Conservation (phyloP, 2,888 invertebrate genomes). For the Norana najaformis region DNA sequence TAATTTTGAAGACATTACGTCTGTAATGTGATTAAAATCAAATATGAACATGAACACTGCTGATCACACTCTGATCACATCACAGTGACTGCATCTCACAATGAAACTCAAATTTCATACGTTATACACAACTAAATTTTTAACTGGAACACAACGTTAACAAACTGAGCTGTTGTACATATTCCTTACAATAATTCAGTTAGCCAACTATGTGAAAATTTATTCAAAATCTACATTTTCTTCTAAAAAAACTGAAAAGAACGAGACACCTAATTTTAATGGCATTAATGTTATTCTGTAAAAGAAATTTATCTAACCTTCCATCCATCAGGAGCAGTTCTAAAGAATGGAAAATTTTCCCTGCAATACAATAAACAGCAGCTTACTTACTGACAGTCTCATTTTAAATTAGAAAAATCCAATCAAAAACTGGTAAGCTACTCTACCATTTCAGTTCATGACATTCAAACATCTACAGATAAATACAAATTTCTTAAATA, state of each 20-base stretch:
- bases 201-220: too few relatives aligned
- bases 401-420: not conserved
- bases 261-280: not conserved
- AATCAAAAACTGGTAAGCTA: not conserved
- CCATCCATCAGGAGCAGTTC: slow-evolving; percentile 97
- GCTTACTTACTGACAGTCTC: not conserved
- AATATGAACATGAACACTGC: too few relatives aligned
- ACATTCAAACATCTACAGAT: not conserved
- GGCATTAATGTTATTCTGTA: not conserved
- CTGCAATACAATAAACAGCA: slow-evolving; percentile 64
- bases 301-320: slow-evolving; percentile 66
- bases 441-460: not conserved
- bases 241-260: too few relatives aligned
- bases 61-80: not conserved
- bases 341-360: slow-evolving; percentile 97
- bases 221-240: not conserved
- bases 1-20: too few relatives aligned
- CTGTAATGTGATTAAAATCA: too few relatives aligned
- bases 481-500: too few relatives aligned
- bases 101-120: not conserved
- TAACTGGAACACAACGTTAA: not conserved
- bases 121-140: not conserved
- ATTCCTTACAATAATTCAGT: too few relatives aligned
- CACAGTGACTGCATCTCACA: too few relatives aligned
- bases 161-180: not conserved